phyloP scores from a whole-genome alignment of 2,888 invertebrate genomes.

The Drosophila nr. medialis region DNA sequence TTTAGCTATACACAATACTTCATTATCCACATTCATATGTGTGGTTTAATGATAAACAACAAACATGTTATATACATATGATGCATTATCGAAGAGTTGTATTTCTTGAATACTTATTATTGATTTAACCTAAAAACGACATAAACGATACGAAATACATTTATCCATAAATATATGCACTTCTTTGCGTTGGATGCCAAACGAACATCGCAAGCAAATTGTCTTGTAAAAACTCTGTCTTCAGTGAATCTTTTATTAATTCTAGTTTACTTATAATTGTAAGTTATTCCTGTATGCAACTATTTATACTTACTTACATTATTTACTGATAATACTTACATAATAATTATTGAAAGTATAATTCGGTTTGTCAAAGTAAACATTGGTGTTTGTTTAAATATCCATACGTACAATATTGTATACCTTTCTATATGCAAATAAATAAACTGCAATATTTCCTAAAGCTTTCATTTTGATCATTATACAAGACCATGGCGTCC shows the following conservation, averaged over 20 bases:
- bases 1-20: constrained; percentile 12
- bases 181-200: constrained; percentile 72
- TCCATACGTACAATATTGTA: constrained; percentile 48
- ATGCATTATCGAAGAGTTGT: constrained; percentile 23
- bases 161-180: constrained; percentile 24
- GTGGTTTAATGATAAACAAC: constrained; percentile 3
- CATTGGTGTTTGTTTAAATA: constrained; percentile 73
- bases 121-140: constrained; percentile 26
- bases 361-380: constrained; percentile 56
- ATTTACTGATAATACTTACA: constrained; percentile 36
- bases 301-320: constrained; percentile 49
- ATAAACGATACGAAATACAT: constrained; percentile 45
- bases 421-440: constrained; percentile 51
- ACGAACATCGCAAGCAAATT: constrained; percentile 57
- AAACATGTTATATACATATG: constrained; percentile 29
- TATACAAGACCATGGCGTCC: background rate
- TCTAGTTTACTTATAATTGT: constrained; percentile 44
- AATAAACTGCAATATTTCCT: constrained; percentile 37
- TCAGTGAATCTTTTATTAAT: constrained; percentile 63
- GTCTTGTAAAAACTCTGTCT: constrained; percentile 61
- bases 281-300: constrained; percentile 40
- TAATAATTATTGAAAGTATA: constrained; percentile 29
- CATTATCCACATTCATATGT: constrained; percentile 2
- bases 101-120: constrained; percentile 24
- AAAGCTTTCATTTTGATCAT: background rate